Percentiles rank a stretch among this genome's conserved stretches.
phyloP scores from a whole-genome alignment of 2,113 vertebrate species.

The Garra rufa region DNA sequence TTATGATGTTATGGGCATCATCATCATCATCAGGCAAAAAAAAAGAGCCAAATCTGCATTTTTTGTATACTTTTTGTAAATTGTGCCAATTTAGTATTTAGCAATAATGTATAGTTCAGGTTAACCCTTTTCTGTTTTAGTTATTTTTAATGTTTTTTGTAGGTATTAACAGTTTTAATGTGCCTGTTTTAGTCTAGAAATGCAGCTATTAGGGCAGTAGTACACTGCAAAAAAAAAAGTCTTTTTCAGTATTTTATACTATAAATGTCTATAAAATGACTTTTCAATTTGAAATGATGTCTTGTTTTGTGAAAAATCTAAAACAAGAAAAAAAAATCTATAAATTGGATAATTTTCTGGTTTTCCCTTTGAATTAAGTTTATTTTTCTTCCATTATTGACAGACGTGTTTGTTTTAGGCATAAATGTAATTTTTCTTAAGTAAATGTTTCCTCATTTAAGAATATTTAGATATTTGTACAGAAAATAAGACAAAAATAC shows the following conservation, averaged over 20 bases:
- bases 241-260: no score
- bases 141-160: background rate
- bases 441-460: background rate
- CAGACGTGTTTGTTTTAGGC: background rate
- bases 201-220: constrained; percentile 9
- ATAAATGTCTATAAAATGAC: no score
- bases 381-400: background rate
- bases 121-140: background rate
- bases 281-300: background rate
- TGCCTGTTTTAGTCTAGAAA: background rate
- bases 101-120: background rate
- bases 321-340: background rate
- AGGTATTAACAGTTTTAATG: background rate
- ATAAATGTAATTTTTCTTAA: background rate
- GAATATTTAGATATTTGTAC: background rate
- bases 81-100: background rate
- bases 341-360: no score
- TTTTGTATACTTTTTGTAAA: constrained; percentile 8
- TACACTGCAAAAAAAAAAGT: background rate
- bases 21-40: background rate
- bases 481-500: background rate
- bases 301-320: background rate
- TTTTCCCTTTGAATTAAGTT: background rate
- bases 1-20: background rate
- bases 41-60: background rate